Evolutionary conservation across 2,888 invertebrate species (phyloP), one percentile per base, ranked within the genome.

Genomic region (Drosophila buzzatii): DNA sequence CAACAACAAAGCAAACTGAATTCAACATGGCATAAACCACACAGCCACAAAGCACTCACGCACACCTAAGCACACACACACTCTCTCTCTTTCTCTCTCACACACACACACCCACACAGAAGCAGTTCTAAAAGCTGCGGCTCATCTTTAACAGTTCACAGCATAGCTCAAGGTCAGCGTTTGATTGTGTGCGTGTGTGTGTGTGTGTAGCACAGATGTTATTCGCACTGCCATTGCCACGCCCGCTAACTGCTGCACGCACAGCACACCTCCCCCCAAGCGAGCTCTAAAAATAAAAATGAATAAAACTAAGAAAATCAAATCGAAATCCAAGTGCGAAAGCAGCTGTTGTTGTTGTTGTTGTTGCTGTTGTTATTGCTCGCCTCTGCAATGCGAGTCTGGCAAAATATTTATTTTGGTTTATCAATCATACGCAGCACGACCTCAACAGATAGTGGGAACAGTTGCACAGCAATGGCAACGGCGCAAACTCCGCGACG

Each of bases 401-500:
- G 80, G 76, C 72, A 47, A 88, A 85, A 85, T 90, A 85, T 85
- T 86, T 85, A 85, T 85, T 85, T 90, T 88, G 81, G 84, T 77
- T 85, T 90, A 86, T 88, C 89, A 86, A 89, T 86, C 86, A 90
- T 88, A 88, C 86, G 85, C 89, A 90, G 74, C 39, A 33, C 47
- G 45, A n/a, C 52, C 58, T 51, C 47, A 62, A 44, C 60, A 42
- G 59, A 82, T 67, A 84, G 58, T 85, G 84, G 84, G 84, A 84
- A 89, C 85, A 84, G 76, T 12, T 12, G 16, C 5, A 27, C 45
- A 44, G 18, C 52, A 8, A 10, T 16, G 41, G 33, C n/a, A 53
- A 76, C 44, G 67, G 84, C 89, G 84, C 84, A 86, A 64, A 77
- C 81, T 86, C 84, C 53, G 55, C 72, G 61, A 65, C 62, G 42